Evolutionary conservation across 2,797 vertebrate species (phyloP).

Genomic region (Emys orbicularis): DNA sequence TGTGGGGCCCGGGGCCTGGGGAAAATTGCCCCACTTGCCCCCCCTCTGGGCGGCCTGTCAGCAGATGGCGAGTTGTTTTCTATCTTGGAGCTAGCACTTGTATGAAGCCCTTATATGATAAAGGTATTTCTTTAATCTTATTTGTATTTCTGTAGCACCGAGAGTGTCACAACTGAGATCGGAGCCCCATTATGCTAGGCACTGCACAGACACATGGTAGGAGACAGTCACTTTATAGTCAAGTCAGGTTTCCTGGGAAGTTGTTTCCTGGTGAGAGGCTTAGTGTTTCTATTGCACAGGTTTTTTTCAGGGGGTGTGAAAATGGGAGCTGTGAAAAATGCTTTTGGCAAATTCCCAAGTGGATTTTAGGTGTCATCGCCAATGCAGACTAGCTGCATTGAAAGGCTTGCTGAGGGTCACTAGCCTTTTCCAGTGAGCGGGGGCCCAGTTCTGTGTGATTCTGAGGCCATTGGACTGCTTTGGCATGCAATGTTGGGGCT

Average conservation of each 20-base stretch:
- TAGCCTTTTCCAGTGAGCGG: background rate
- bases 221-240: too few species aligned
- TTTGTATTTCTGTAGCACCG: background rate
- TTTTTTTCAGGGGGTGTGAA: background rate
- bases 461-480: background rate
- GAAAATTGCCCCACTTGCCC: too few species aligned
- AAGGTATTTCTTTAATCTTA: background rate
- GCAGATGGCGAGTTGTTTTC: background rate
- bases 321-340: background rate
- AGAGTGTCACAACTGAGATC: background rate
- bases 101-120: background rate
- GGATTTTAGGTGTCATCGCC: background rate
- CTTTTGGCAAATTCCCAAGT: background rate
- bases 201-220: too few species aligned
- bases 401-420: background rate
- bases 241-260: too few species aligned
- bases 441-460: background rate
- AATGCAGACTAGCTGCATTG: background rate
- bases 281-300: background rate
- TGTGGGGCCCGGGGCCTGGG: too few species aligned
- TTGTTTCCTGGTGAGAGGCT: background rate
- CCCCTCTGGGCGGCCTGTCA: too few species aligned
- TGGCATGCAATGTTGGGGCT: background rate
- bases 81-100: background rate
- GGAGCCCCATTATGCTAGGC: background rate